Percentiles rank a stretch among this genome's conserved stretches.
phyloP scores from a whole-genome alignment of 2,113 vertebrate species.

The Meleagris gallopavo region DNA sequence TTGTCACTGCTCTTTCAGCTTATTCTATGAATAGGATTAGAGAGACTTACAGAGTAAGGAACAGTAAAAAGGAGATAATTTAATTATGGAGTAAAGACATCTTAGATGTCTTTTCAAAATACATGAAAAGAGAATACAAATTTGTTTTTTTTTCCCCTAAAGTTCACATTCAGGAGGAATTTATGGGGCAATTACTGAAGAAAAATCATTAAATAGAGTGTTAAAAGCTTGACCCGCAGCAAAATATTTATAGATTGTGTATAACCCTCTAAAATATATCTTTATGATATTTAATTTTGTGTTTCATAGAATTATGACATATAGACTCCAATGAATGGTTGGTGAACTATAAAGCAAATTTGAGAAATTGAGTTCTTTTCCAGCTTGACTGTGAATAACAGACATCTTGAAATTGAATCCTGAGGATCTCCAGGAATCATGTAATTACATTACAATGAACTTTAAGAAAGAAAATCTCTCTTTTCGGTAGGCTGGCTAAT shows the following conservation, averaged over 20 bases:
- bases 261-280: neutral
- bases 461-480: neutral
- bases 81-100: neutral
- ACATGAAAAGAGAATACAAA: neutral
- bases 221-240: neutral
- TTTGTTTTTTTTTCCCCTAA: neutral
- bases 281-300: constrained; percentile 6
- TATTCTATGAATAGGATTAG: neutral
- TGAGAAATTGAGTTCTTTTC: neutral
- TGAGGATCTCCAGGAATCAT: neutral
- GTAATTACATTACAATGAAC: neutral
- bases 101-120: constrained; percentile 21
- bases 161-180: neutral
- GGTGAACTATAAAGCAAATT: neutral
- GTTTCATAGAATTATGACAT: neutral
- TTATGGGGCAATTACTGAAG: neutral
- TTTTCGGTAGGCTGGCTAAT: neutral
- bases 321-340: neutral
- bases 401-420: neutral
- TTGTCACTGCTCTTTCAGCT: neutral
- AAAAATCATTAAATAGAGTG: constrained; percentile 3
- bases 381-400: neutral
- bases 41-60: neutral
- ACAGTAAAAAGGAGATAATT: neutral
- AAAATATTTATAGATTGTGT: constrained; percentile 3